Evolutionary conservation across 2,797 vertebrate genomes (phyloP), one percentile per base, ranked within the genome.

Genomic region (Malurus splendens): DNA sequence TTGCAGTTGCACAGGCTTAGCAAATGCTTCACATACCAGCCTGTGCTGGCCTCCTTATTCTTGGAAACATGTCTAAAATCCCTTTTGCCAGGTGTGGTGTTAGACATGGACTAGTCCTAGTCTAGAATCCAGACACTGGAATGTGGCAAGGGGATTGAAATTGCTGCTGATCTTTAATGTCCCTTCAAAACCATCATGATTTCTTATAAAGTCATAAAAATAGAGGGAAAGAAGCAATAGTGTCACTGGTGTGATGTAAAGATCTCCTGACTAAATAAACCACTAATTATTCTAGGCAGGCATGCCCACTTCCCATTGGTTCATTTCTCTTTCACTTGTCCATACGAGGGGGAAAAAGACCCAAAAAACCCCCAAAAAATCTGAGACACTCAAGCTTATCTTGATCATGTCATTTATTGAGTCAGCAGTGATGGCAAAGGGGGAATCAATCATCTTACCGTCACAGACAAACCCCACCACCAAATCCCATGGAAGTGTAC

Each of bases 301-400:
- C 36, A 54, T 56, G 25, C 18, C 25, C 15, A 51, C 24, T 48
- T 61, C 28, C 42, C 3, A 23, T 41, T 47, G 25, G 23, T 19
- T 74, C 23, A 23, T 38, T 76, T 67, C 25, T 56, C 42, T 72
- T 82, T 51, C 76, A 45, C 15, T 30, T 71, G 9, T 28, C 57
- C 8, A 8, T 7, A 19, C 3, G 12, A 61, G 8, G 3, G 7
- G 4, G 4, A 0, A 2, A 24, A 25, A 22, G 9, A 44, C 5
- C 6, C 36, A 68, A 22, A 55, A 5, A 51, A 48, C 16, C 16
- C 51, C 51, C 18, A 20, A 15, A 54, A 44, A 24, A 30, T 17
- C 50, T 33, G 65, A 15, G 10, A 10, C 47, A 80, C 28, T 45
- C 23, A 51, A 0, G 1, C 14, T 84, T 10, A 30, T 45, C 28